phyloP scores from a whole-genome alignment of 2,113 vertebrate species.

The Genyomyrus donnyi region DNA sequence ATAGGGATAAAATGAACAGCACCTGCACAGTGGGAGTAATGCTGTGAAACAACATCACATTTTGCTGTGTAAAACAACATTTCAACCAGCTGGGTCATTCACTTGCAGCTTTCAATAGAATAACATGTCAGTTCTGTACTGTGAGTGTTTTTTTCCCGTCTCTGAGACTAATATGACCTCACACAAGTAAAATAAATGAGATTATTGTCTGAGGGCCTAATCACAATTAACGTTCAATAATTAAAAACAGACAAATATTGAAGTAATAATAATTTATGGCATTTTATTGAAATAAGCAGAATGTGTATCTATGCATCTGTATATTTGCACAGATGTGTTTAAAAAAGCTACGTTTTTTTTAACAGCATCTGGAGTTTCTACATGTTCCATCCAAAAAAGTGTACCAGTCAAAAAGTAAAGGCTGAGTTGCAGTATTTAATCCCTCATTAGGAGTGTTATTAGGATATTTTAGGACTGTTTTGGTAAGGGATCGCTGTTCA shows the following conservation, averaged over 20 bases:
- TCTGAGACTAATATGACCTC: background rate
- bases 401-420: background rate
- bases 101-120: background rate
- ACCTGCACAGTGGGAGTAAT: background rate
- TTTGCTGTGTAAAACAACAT: background rate
- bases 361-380: background rate
- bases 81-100: background rate
- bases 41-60: background rate
- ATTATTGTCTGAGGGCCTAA: background rate
- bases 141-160: background rate
- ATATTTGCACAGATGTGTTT: background rate
- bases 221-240: background rate
- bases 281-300: background rate
- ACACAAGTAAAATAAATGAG: background rate
- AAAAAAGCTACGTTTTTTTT: background rate
- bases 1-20: background rate
- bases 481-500: constrained; percentile 34
- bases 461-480: constrained; percentile 19
- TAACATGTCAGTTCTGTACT: background rate
- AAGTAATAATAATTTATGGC: background rate
- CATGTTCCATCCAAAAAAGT: background rate
- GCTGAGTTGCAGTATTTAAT: background rate
- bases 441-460: constrained; percentile 4
- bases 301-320: background rate
- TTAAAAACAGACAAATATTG: background rate